Percentiles rank a stretch among this genome's conserved stretches.
phyloP scores from a whole-genome alignment of 2,797 vertebrate genomes.

The Synanceia verrucosa region DNA sequence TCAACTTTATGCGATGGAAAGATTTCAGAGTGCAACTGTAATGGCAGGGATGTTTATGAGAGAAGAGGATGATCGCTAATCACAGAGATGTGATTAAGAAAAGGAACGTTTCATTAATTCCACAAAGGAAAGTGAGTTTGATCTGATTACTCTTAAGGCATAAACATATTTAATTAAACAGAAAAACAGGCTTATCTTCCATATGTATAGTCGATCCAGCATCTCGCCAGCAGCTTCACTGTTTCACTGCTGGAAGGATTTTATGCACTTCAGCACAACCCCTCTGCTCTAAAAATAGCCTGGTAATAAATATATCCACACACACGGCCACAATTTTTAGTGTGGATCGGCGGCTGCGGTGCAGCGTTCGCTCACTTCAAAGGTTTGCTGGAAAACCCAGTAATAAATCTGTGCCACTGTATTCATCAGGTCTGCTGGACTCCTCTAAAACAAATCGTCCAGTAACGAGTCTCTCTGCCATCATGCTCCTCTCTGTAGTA shows the following conservation, averaged over 20 bases:
- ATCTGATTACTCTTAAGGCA: constrained; percentile 44
- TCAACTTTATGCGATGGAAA: constrained; percentile 27
- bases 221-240: constrained; percentile 22
- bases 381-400: constrained; percentile 54
- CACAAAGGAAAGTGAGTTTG: constrained; percentile 40
- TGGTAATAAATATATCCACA: constrained; percentile 62
- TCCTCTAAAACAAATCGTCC: constrained; percentile 44
- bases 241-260: constrained; percentile 37
- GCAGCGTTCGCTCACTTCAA: constrained; percentile 57
- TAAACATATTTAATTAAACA: constrained; percentile 59
- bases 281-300: constrained; percentile 72
- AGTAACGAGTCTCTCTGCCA: constrained; percentile 25
- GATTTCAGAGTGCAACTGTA: constrained; percentile 28
- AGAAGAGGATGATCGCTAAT: constrained; percentile 23
- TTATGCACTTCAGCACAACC: constrained; percentile 65
- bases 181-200: constrained; percentile 25
- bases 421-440: constrained; percentile 39
- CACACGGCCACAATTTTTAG: constrained; percentile 46
- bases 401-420: constrained; percentile 54
- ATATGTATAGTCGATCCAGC: constrained; percentile 10
- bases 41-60: constrained; percentile 19
- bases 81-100: constrained; percentile 23
- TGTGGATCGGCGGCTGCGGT: constrained; percentile 47
- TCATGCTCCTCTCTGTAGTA: not conserved
- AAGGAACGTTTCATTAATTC: constrained; percentile 41